Percentiles rank a stretch among this genome's conserved stretches.
phyloP scores from a whole-genome alignment of 2,888 invertebrate genomes.

The Caenorhabditis japonica region DNA sequence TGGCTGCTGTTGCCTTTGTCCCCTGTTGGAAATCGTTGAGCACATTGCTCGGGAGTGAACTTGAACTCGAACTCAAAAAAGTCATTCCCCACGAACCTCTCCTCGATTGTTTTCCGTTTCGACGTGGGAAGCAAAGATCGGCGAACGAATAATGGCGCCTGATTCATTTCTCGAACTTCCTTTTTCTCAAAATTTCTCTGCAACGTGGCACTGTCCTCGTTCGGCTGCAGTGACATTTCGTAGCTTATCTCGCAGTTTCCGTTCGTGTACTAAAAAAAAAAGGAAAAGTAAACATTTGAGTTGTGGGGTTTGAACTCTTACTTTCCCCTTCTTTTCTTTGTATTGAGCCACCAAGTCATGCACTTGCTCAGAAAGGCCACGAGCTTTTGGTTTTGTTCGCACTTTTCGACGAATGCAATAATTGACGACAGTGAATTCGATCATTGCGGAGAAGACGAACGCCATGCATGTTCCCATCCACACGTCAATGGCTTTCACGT shows the following conservation, averaged over 20 bases:
- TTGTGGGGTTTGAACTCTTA: too few relatives aligned
- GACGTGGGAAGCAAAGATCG: conserved; percentile 56
- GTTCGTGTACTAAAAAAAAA: conserved; percentile 34
- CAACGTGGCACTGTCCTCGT: conserved; percentile 34
- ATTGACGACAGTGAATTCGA: conserved; percentile 68
- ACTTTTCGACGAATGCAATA: conserved; percentile 62
- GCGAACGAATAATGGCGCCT: conserved; percentile 58
- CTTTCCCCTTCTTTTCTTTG: conserved; percentile 53
- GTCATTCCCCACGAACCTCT: conserved; percentile 52
- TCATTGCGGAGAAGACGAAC: conserved; percentile 71
- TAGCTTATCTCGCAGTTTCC: conserved; percentile 51
- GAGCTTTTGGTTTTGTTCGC: conserved; percentile 47
- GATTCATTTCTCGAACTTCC: conserved; percentile 64
- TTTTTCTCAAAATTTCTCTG: conserved; percentile 62
- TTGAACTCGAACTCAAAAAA: conserved; percentile 4
- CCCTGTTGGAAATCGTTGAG: too few relatives aligned
- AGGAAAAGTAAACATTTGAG: too few relatives aligned
- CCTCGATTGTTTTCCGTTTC: conserved; percentile 64
- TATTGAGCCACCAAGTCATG: conserved; percentile 65
- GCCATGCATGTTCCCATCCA: conserved; percentile 73
- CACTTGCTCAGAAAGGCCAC: conserved; percentile 61
- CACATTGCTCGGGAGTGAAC: too few relatives aligned
- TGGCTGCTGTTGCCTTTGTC: too few relatives aligned
- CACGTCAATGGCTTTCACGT: conserved; percentile 73
- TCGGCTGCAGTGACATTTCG: conserved; percentile 56